phyloP scores from a whole-genome alignment of 2,797 vertebrate genomes.

The Sebastes minor region DNA sequence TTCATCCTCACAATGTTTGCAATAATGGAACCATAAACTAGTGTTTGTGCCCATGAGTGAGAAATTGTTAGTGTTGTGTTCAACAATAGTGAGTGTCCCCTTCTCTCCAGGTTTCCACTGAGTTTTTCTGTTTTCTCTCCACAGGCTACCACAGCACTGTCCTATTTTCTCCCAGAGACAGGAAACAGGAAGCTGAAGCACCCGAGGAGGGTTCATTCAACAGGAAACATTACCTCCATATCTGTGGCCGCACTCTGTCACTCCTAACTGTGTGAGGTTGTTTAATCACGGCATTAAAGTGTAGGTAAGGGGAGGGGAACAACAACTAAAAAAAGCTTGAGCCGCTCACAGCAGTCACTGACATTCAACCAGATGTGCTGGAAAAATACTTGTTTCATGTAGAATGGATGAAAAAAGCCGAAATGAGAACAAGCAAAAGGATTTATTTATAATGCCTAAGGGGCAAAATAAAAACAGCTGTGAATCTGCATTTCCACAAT shows the following conservation, averaged over 20 bases:
- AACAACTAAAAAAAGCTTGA: neutral
- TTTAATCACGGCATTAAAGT: conserved; percentile 24
- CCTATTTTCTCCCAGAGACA: conserved; percentile 50
- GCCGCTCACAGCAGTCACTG: conserved; percentile 9
- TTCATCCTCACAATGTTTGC: conserved; percentile 28
- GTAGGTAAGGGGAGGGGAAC: neutral
- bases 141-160: conserved; percentile 13
- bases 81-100: conserved; percentile 43
- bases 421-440: neutral
- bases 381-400: conserved; percentile 10
- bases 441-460: neutral
- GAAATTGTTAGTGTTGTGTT: conserved; percentile 17
- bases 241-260: conserved; percentile 28
- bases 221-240: conserved; percentile 57
- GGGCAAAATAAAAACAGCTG: conserved; percentile 2
- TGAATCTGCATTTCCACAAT: conserved; percentile 33
- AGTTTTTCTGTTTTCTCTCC: conserved; percentile 52
- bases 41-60: conserved; percentile 14
- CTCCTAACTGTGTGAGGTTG: conserved; percentile 10
- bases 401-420: neutral
- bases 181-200: conserved; percentile 57
- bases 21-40: conserved; percentile 47
- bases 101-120: conserved; percentile 34
- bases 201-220: conserved; percentile 28
- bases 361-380: conserved; percentile 5